Percentiles rank a stretch among this genome's conserved stretches.
Conservation (phyloP, 2,888 invertebrate species). For the Ophion costatus region DNA sequence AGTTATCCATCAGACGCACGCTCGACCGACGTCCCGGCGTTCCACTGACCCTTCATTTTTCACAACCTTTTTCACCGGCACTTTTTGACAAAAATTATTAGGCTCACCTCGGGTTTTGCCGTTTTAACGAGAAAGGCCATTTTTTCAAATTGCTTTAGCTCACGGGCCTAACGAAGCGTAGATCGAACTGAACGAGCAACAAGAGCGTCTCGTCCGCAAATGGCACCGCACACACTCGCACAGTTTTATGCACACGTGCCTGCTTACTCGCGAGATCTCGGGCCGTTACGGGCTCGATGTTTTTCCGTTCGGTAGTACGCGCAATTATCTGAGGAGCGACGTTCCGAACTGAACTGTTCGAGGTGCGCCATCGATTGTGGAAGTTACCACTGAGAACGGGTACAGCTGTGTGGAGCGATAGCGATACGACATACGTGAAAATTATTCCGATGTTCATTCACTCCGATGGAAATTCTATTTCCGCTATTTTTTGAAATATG, state of each 20-base stretch:
- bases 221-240: not conserved
- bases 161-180: slow-evolving; percentile 18
- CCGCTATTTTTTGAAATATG: not conserved
- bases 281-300: slow-evolving; percentile 43
- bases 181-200: slow-evolving; percentile 47
- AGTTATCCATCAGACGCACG: slow-evolving; percentile 31
- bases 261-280: not conserved
- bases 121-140: slow-evolving; percentile 75
- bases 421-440: not conserved
- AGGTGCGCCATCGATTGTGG: slow-evolving; percentile 2
- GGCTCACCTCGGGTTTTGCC: slow-evolving; percentile 72
- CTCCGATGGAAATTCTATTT: not conserved
- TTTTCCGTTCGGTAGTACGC: slow-evolving; percentile 25
- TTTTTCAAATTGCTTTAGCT: slow-evolving; percentile 32
- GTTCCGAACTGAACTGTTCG: slow-evolving; percentile 3
- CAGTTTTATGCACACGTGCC: not conserved
- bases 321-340: not conserved
- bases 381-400: not conserved
- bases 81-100: not conserved
- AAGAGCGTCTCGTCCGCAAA: slow-evolving; percentile 23
- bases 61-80: not conserved
- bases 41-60: not conserved
- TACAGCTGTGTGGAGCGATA: not conserved
- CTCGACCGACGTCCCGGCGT: not conserved
- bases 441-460: not conserved